These are phyloP conservation scores for Aspidiotus rigidus DNA, from an alignment of 2,888 invertebrate genomes.

Conservation along the genomic window DNA sequence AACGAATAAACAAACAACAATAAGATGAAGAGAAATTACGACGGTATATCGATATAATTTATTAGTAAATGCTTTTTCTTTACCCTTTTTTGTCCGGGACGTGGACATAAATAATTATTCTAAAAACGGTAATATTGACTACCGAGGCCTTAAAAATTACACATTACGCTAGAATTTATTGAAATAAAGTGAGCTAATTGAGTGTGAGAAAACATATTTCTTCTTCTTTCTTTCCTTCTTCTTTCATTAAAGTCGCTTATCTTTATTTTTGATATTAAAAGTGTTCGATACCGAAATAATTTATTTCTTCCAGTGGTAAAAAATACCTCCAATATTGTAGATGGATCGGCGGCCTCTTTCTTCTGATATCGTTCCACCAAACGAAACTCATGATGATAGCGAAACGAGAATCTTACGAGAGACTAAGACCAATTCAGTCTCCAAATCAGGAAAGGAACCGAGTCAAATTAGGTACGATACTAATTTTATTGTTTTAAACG, in stretches of 20 bases:
- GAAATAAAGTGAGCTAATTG: constrained; percentile 8
- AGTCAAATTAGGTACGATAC: constrained; percentile 19
- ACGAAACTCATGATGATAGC: constrained; percentile 36
- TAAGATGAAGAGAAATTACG: constrained; percentile 12
- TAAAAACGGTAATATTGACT: constrained; percentile 14
- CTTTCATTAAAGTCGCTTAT: not conserved
- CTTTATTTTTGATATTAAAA: no score
- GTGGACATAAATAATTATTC: constrained; percentile 25
- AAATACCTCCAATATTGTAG: constrained; percentile 35
- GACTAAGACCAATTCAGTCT: constrained; percentile 26
- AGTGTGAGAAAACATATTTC: not conserved
- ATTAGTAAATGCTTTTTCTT: constrained; percentile 30
- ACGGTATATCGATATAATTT: constrained; percentile 19
- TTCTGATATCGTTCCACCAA: constrained; percentile 36
- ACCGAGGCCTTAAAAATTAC: not conserved
- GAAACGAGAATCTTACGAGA: constrained; percentile 22
- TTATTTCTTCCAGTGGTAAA: constrained; percentile 20
- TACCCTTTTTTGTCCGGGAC: constrained; percentile 33
- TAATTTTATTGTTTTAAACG: constrained; percentile 8
- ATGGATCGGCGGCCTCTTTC: constrained; percentile 35
- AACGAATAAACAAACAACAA: constrained; percentile 12
- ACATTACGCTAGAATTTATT: constrained; percentile 9
- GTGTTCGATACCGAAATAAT: not conserved
- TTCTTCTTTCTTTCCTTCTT: not conserved
- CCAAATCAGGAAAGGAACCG: constrained; percentile 23